Percentiles rank a stretch among this genome's conserved stretches.
phyloP scores from a whole-genome alignment of 2,113 vertebrate species.

The Callopanchax toddi region DNA sequence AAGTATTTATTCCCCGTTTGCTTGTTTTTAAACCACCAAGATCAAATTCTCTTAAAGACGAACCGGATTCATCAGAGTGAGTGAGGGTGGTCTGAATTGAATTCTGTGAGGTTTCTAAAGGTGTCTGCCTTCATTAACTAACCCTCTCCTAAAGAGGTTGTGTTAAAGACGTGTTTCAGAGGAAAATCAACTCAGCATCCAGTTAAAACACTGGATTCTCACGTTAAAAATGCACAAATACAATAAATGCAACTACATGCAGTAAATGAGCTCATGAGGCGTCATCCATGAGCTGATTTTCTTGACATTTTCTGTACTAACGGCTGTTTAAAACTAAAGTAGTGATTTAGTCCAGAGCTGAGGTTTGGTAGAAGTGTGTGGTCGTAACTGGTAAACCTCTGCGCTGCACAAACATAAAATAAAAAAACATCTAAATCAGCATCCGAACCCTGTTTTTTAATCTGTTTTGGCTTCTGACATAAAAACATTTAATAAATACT shows the following conservation, averaged over 20 bases:
- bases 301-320: constrained; percentile 72
- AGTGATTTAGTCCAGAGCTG: constrained; percentile 12
- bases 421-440: not conserved
- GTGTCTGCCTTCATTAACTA: too few species aligned
- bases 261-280: constrained; percentile 21
- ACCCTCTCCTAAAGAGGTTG: too few species aligned
- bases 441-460: constrained; percentile 2
- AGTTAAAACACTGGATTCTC: constrained; percentile 36
- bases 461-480: constrained; percentile 55
- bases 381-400: constrained; percentile 33
- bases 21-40: constrained; percentile 2
- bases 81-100: constrained; percentile 36
- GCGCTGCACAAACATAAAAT: constrained; percentile 1
- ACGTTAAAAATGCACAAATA: constrained; percentile 6
- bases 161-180: too few species aligned
- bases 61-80: constrained; percentile 6
- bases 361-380: constrained; percentile 33
- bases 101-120: too few species aligned
- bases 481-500: constrained; percentile 40
- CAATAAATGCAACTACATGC: constrained; percentile 39
- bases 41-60: not conserved
- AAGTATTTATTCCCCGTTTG: not conserved
- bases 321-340: constrained; percentile 48
- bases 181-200: constrained; percentile 6
- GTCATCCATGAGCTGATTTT: constrained; percentile 24